Evolutionary conservation across 2,113 vertebrate genomes (phyloP).

Genomic region (Aegithalos caudatus): DNA sequence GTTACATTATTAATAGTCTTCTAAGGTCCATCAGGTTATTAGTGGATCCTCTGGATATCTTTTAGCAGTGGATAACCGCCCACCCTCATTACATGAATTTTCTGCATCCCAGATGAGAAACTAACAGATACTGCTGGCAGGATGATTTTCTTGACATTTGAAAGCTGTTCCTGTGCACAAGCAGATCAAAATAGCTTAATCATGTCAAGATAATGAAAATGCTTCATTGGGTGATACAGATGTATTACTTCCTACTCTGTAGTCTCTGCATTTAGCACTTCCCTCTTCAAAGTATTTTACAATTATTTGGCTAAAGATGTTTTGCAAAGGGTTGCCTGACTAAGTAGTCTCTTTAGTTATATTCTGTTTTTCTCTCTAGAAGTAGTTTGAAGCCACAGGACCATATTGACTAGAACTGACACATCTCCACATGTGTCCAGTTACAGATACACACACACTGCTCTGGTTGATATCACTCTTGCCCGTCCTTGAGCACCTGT

Average conservation of each 20-base stretch:
- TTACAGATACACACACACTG: rapidly evolving
- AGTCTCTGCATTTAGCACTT: not conserved
- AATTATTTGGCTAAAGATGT: not conserved
- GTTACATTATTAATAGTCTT: not conserved
- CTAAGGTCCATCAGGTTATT: not conserved
- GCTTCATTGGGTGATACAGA: not conserved
- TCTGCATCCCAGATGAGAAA: not conserved
- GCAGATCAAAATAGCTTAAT: not conserved
- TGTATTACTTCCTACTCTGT: not conserved
- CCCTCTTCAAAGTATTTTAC: not conserved
- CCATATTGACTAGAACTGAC: not conserved
- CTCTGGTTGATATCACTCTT: not conserved
- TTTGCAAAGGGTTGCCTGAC: not conserved
- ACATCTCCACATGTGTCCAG: not conserved
- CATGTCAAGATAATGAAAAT: not conserved
- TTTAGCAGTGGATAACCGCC: not conserved
- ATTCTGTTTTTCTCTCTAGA: not conserved
- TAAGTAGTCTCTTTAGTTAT: not conserved
- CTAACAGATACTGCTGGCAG: not conserved
- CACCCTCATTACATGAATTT: not conserved
- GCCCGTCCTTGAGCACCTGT: not conserved
- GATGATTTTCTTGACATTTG: not conserved
- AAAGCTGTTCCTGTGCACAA: not conserved
- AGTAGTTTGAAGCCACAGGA: not conserved
- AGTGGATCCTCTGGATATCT: not conserved